Evolutionary conservation across 2,797 vertebrate species (phyloP).

Genomic region (Anolis apletophallus): DNA sequence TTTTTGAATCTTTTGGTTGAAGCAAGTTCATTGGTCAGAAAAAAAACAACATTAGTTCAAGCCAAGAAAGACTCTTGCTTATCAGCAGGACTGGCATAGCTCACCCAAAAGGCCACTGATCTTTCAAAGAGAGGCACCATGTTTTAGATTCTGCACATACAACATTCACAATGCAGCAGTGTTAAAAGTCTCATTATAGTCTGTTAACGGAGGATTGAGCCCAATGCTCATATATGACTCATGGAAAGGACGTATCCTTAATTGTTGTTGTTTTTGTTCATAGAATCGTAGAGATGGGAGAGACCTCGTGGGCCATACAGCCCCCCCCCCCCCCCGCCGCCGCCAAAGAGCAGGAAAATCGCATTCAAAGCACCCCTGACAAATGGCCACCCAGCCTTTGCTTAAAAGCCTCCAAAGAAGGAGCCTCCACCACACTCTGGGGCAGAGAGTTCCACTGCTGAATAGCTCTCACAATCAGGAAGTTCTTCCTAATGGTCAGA

Average conservation of each 20-base stretch:
- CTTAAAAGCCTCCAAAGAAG: no score
- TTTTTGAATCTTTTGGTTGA: slow-evolving; percentile 72
- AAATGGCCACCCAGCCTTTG: no score
- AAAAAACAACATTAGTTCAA: slow-evolving; percentile 69
- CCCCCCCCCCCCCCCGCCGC: no score
- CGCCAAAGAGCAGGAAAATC: no score
- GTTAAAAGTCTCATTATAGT: slow-evolving; percentile 73
- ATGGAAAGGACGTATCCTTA: slow-evolving; percentile 73
- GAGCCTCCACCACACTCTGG: no score
- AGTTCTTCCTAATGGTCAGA: no score
- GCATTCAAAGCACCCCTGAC: no score
- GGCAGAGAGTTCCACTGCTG: no score
- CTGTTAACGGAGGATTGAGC: slow-evolving; percentile 73
- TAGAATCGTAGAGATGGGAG: no score
- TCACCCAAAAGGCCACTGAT: slow-evolving; percentile 77
- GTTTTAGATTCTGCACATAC: slow-evolving; percentile 81
- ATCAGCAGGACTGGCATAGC: slow-evolving; percentile 61
- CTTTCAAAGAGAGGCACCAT: slow-evolving; percentile 83
- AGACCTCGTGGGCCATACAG: no score
- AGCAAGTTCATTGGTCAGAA: slow-evolving; percentile 71
- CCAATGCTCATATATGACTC: slow-evolving; percentile 64
- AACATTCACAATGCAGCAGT: slow-evolving; percentile 87
- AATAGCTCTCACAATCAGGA: no score
- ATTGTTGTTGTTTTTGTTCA: background rate
- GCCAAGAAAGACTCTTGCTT: slow-evolving; percentile 67